Evolutionary conservation across 2,888 invertebrate species (phyloP), one percentile per base, ranked within the genome.

Genomic region (Pyralis farinalis): DNA sequence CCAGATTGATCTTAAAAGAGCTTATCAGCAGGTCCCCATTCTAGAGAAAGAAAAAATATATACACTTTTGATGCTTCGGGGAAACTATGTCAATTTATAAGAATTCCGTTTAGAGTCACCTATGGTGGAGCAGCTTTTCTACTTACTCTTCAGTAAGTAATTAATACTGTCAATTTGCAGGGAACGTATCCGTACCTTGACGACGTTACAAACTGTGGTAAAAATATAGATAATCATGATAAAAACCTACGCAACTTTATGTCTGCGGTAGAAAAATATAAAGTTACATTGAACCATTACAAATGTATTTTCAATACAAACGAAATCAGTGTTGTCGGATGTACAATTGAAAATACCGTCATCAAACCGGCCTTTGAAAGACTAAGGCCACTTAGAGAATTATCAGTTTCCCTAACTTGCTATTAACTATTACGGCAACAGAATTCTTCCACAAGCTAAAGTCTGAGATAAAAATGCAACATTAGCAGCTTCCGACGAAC

Each of bases 101-200:
- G 41, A 25, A 41, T 41, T 11, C 36, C 35, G 1, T 41, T 41
- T 12, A 35, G 40, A 1, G 40, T 41, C 0, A 36, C 37, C 1
- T 44, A 51, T 27, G 41, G 38, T 1, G 45, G 47, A 1, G 38
- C 46, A n/a, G n/a, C n/a, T n/a, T n/a, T n/a, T n/a, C n/a, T n/a
- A n/a, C n/a, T n/a, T n/a, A n/a, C n/a, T n/a, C n/a, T n/a, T n/a
- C n/a, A n/a, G n/a, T n/a, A n/a, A n/a, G 0, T 41, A 32, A 0
- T 49, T 49, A 25, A 46, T 47, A 8, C 16, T 44, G 10, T 25
- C 48, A 0, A 9, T 1, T 10, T 47, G 1, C 9, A 31, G 4
- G 47, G 47, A 0, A 48, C 40, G 1, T 55, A 30, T 34, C 38
- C 47, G 0, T 55, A 55, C 25, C 32, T 55, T 1, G 52, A 55